Conservation (phyloP, 2,113 vertebrate species). For the Pangasianodon hypophthalmus region DNA sequence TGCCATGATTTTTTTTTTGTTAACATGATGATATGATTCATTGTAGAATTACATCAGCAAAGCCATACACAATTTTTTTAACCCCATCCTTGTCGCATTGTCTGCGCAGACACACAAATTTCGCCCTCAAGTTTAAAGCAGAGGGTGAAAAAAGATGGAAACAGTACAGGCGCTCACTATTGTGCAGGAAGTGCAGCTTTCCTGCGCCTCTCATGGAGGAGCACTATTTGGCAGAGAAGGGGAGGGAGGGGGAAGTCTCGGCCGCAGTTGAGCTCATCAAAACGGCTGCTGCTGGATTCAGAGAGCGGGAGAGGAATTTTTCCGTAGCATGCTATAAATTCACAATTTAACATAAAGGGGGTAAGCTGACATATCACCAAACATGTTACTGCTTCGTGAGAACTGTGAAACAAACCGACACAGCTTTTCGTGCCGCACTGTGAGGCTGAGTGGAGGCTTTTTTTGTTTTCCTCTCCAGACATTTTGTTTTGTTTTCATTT, state of each 20-base stretch:
- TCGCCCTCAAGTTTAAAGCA: conserved; percentile 47
- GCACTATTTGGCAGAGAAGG: conserved; percentile 58
- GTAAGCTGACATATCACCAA: conserved; percentile 54
- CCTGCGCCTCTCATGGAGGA: conserved; percentile 14
- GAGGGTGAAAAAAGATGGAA: conserved; percentile 44
- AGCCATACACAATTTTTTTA: background rate
- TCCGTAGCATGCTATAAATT: conserved; percentile 43
- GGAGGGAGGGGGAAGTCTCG: conserved; percentile 59
- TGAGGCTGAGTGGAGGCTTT: conserved; percentile 23
- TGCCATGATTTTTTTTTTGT: background rate
- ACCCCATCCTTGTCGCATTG: conserved; percentile 56
- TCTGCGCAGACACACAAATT: conserved; percentile 46
- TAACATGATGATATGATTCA: background rate
- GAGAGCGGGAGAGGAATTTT: conserved; percentile 52
- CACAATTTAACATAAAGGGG: conserved; percentile 34
- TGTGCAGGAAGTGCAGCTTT: conserved; percentile 69
- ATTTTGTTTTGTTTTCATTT: conserved; percentile 52
- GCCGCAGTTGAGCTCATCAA: conserved; percentile 60
- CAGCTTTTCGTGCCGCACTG: conserved; percentile 22
- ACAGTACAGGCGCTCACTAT: conserved; percentile 67
- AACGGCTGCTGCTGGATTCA: conserved; percentile 55
- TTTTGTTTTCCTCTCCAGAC: conserved; percentile 16
- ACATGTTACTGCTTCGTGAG: conserved; percentile 26
- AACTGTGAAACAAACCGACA: conserved; percentile 10
- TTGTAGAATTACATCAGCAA: background rate